These are phyloP conservation scores for Matsumyia berberina DNA, from an alignment of 2,888 invertebrate genomes.

Conservation along the genomic window DNA sequence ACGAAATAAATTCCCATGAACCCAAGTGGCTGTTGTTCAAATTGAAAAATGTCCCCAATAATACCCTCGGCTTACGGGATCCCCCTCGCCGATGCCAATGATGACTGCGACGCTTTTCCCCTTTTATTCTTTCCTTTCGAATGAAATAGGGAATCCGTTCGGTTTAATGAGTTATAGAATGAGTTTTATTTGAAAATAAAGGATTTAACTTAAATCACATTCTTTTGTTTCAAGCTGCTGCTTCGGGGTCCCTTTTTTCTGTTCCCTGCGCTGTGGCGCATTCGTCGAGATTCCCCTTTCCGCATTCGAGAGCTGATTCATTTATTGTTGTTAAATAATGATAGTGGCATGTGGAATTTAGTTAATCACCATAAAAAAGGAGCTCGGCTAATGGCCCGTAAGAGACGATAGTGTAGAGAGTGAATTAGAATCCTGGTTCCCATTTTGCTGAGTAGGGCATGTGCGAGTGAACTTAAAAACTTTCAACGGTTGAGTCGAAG, in stretches of 20 bases:
- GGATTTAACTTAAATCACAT: slow-evolving; percentile 52
- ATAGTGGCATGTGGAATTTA: slow-evolving; percentile 52
- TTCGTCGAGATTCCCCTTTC: background rate
- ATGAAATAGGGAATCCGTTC: slow-evolving; percentile 33
- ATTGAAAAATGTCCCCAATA: slow-evolving; percentile 54
- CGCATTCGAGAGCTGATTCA: slow-evolving; percentile 21
- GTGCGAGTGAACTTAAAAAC: background rate
- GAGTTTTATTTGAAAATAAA: slow-evolving; percentile 49
- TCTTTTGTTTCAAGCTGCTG: slow-evolving; percentile 35
- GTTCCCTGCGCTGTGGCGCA: background rate
- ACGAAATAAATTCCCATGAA: slow-evolving; percentile 26
- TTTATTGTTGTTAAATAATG: slow-evolving; percentile 49
- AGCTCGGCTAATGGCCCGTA: slow-evolving; percentile 52
- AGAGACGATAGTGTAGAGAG: slow-evolving; percentile 43
- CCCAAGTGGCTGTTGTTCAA: slow-evolving; percentile 37
- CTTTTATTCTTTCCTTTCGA: slow-evolving; percentile 2
- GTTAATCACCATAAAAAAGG: slow-evolving; percentile 46
- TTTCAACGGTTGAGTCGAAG: slow-evolving; percentile 19
- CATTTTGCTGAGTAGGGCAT: background rate
- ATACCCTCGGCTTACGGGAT: slow-evolving; percentile 44
- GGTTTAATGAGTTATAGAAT: slow-evolving; percentile 26
- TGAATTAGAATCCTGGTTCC: background rate
- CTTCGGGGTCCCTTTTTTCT: background rate
- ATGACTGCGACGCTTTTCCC: slow-evolving; percentile 21
- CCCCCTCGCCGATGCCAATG: slow-evolving; percentile 24